phyloP scores from a whole-genome alignment of 2,113 vertebrate genomes.

The Motacilla tschutschensis region DNA sequence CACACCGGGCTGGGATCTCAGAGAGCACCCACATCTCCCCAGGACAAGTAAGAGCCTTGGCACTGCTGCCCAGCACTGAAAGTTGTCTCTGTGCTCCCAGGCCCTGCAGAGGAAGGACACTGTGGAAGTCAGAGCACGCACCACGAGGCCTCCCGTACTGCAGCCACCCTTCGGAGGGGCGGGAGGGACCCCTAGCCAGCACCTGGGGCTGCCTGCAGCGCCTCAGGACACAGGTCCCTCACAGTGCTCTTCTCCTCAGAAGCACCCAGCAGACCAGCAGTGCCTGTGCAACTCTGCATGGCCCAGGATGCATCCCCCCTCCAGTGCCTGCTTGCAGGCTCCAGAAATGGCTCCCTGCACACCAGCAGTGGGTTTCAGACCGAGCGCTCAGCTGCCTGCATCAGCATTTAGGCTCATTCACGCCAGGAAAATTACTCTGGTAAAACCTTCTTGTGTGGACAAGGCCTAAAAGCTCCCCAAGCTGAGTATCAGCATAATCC shows the following conservation, averaged over 20 bases:
- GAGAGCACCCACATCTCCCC: not conserved
- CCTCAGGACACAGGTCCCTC: not conserved
- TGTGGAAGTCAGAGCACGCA: not conserved
- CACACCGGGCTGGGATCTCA: not conserved
- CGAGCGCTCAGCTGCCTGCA: not conserved
- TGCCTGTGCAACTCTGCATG: not conserved
- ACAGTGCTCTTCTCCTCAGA: not conserved
- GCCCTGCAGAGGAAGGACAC: not conserved
- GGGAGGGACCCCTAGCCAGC: not conserved
- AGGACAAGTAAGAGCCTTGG: not conserved
- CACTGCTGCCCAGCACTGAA: not conserved
- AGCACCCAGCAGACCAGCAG: not conserved
- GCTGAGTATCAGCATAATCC: not conserved
- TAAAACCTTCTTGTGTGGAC: not conserved
- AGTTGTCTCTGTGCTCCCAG: not conserved
- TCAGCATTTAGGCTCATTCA: not conserved
- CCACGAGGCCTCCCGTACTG: rapidly evolving
- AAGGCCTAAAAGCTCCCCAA: not conserved
- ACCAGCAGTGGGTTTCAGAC: not conserved
- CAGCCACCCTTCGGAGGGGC: not conserved
- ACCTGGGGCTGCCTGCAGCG: not conserved
- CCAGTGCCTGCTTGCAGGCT: not conserved
- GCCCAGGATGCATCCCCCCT: not conserved
- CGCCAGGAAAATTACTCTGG: not conserved
- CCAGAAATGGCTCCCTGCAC: not conserved